A percentile compares a stretch with the other conserved stretches of the same genome.
These are phyloP conservation scores for Standfussiana lucernea DNA, from an alignment of 2,888 invertebrate genomes.

Conservation along the genomic window DNA sequence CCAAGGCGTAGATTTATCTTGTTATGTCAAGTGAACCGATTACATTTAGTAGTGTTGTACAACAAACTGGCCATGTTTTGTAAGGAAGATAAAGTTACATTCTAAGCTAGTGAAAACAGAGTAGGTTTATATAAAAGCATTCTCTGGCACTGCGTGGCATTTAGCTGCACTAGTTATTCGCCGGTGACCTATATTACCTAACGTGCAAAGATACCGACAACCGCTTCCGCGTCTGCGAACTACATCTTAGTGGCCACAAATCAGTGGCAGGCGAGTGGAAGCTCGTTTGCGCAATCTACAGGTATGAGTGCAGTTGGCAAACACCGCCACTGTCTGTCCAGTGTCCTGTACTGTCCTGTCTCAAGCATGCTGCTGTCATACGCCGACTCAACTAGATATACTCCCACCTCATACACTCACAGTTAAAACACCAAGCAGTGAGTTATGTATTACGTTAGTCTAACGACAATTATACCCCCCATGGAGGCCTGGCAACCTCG, in stretches of 20 bases:
- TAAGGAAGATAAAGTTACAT: slow-evolving; percentile 55
- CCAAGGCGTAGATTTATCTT: slow-evolving; percentile 30
- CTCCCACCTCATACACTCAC: slow-evolving; percentile 4
- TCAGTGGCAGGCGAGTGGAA: slow-evolving; percentile 68
- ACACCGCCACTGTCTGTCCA: slow-evolving; percentile 56
- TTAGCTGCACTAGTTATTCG: slow-evolving; percentile 69
- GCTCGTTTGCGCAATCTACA: slow-evolving; percentile 68
- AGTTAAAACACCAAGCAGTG: slow-evolving; percentile 1
- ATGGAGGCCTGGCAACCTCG: slow-evolving; percentile 12
- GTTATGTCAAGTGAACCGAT: slow-evolving; percentile 35
- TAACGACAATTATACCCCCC: slow-evolving; percentile 6
- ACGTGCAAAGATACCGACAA: slow-evolving; percentile 61
- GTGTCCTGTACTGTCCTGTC: slow-evolving; percentile 43
- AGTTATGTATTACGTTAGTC: slow-evolving; percentile 18
- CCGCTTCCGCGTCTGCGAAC: slow-evolving; percentile 72
- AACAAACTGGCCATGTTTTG: slow-evolving; percentile 43
- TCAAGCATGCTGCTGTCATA: slow-evolving; percentile 2
- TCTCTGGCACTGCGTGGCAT: slow-evolving; percentile 67
- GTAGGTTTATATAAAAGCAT: slow-evolving; percentile 65
- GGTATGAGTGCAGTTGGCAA: slow-evolving; percentile 58
- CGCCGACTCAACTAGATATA: neutral
- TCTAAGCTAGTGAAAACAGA: slow-evolving; percentile 56
- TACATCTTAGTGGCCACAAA: slow-evolving; percentile 74
- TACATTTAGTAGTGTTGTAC: slow-evolving; percentile 55
- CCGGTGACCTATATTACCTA: slow-evolving; percentile 73